phyloP scores from a whole-genome alignment of 2,797 vertebrate species.

The Catharus ustulatus region DNA sequence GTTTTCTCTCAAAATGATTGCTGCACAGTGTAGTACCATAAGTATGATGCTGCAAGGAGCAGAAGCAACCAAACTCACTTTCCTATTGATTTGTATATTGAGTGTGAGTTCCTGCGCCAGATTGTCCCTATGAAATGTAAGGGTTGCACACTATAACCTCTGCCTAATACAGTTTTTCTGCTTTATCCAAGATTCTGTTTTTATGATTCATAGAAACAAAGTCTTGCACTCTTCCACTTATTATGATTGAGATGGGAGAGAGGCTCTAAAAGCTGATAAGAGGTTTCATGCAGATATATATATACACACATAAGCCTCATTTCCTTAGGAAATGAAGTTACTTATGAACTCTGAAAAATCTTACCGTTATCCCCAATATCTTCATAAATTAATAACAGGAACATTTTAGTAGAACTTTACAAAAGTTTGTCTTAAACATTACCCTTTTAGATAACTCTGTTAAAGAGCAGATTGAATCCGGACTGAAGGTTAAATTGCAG shows the following conservation, averaged over 20 bases:
- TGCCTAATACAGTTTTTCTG: not conserved
- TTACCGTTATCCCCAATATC: rapidly evolving
- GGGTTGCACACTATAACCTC: not conserved
- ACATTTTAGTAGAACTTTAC: not conserved
- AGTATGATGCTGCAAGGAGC: not conserved
- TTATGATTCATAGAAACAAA: not conserved
- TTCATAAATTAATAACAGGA: not conserved
- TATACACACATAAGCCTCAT: rapidly evolving
- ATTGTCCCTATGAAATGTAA: not conserved
- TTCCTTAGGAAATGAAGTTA: not conserved
- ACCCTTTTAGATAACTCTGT: not conserved
- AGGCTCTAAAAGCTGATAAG: not conserved
- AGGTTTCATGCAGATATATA: not conserved
- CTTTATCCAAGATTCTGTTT: not conserved
- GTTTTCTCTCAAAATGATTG: not conserved
- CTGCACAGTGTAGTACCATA: not conserved
- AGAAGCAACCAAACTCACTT: not conserved
- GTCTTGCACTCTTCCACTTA: not conserved
- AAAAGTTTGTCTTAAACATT: not conserved
- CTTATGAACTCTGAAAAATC: not conserved
- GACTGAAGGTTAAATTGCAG: not conserved
- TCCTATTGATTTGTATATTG: not conserved
- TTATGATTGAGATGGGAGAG: not conserved
- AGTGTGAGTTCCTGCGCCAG: not conserved
- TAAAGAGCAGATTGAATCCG: not conserved